Evolutionary conservation across 2,888 invertebrate genomes (phyloP), one percentile per base, ranked within the genome.

Genomic region (Aphrophora alni): DNA sequence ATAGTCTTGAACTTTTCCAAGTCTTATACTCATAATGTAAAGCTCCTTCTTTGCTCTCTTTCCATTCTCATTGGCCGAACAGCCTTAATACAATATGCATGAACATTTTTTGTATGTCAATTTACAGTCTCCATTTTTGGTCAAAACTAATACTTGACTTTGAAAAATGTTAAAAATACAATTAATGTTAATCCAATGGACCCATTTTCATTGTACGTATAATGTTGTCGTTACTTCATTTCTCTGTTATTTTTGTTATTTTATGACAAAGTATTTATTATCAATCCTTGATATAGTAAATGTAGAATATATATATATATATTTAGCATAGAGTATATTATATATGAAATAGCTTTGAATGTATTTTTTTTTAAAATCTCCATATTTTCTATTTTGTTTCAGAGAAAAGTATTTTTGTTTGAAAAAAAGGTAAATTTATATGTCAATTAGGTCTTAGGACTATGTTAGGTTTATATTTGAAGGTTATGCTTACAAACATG

Each of bases 261-360:
- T 21, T 21, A 2, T 59, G 21, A 21, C 21, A 59, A 21, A 59
- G 59, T 21, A 59, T 59, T 59, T 59, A 59, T 59, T 59, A n/a
- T n/a, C n/a, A 59, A 59, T 59, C 59, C 44, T 59, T 21, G 59
- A 59, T 59, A 59, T 59, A 59, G 12, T 59, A 59, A 59, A 59
- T 59, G 59, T 59, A 59, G 59, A 59, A 21, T 59, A 59, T 21
- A 59, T 59, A 33, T 33, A 7, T 7, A 44, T 59, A 59, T 59
- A 59, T 59, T 59, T 59, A 59, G 59, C 59, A 59, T 59, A 59
- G 59, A 59, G 21, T 59, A 59, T 59, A 59, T 59, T 59, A 59
- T 59, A 59, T 59, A 59, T 59, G 59, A 59, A 59, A 59, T 59
- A 21, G 59, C 59, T 59, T 59, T 59, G 59, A 59, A 59, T 59